These are phyloP conservation scores for Ectemnius cavifrons DNA, from an alignment of 2,888 invertebrate genomes.

Conservation along the genomic window DNA sequence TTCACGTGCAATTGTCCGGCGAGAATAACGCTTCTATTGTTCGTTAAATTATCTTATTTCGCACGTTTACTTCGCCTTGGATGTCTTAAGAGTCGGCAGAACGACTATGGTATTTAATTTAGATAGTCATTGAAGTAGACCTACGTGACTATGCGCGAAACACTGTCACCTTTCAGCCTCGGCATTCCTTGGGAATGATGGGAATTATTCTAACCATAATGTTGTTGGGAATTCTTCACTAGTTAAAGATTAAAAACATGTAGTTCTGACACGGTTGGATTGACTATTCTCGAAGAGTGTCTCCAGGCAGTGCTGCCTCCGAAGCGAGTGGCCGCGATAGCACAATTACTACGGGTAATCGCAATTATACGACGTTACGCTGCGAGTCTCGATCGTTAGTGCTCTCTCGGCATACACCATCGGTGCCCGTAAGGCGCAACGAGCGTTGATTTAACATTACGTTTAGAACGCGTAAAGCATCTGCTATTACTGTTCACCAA, in stretches of 20 bases:
- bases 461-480: conserved; percentile 50
- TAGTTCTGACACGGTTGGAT: not conserved
- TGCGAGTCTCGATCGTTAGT: conserved; percentile 49
- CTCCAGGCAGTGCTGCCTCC: not conserved
- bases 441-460: conserved; percentile 43
- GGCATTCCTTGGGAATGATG: not conserved
- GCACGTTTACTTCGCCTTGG: not conserved
- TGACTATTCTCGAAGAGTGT: not conserved
- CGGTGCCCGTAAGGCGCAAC: conserved; percentile 37
- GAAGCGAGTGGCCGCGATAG: conserved; percentile 13
- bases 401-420: conserved; percentile 50
- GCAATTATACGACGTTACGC: conserved; percentile 49
- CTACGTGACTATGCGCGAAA: not conserved
- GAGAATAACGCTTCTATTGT: not conserved
- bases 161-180: not conserved
- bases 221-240: no score
- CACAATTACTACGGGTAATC: conserved; percentile 41
- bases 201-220: not conserved
- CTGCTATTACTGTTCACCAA: conserved; percentile 41
- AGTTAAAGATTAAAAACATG: no score
- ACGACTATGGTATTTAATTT: not conserved
- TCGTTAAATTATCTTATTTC: not conserved
- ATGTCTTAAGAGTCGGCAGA: not conserved
- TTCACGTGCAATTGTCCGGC: not conserved
- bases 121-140: not conserved